Percentiles rank a stretch among this genome's conserved stretches.
Evolutionary conservation across 2,888 invertebrate genomes (phyloP).

Genomic region (Saturnia japonica): DNA sequence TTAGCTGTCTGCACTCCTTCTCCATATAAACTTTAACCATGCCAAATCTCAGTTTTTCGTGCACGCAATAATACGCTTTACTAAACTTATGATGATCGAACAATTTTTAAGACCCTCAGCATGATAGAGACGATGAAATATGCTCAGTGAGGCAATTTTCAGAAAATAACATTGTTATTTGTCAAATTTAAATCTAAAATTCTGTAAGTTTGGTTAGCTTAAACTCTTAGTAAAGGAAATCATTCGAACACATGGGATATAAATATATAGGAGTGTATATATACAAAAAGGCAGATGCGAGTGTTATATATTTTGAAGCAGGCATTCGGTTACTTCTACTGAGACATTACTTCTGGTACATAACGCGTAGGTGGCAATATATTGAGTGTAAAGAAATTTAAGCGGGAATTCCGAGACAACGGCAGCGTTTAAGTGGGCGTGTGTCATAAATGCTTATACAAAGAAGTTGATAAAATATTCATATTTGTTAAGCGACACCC

Average conservation of each 20-base stretch:
- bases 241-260: not conserved
- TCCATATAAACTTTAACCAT: too few relatives aligned
- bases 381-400: constrained; percentile 32
- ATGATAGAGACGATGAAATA: too few relatives aligned
- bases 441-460: constrained; percentile 46
- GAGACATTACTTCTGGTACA: constrained; percentile 11
- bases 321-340: not conserved
- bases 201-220: too few relatives aligned
- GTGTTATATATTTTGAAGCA: not conserved
- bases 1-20: too few relatives aligned
- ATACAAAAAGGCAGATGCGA: not conserved
- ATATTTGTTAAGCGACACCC: constrained; percentile 42
- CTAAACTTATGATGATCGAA: too few relatives aligned
- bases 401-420: constrained; percentile 38
- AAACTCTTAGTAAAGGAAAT: too few relatives aligned
- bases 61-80: too few relatives aligned
- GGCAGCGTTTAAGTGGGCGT: constrained; percentile 41
- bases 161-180: too few relatives aligned
- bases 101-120: too few relatives aligned
- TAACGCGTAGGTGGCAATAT: not conserved
- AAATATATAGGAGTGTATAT: not conserved
- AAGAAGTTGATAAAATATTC: constrained; percentile 57
- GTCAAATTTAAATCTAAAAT: too few relatives aligned
- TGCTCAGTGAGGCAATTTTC: too few relatives aligned
- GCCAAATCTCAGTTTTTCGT: too few relatives aligned